These are phyloP conservation scores for Pentalonia nigronervosa DNA, from an alignment of 1,140 invertebrate genomes.

Conservation along the genomic window DNA sequence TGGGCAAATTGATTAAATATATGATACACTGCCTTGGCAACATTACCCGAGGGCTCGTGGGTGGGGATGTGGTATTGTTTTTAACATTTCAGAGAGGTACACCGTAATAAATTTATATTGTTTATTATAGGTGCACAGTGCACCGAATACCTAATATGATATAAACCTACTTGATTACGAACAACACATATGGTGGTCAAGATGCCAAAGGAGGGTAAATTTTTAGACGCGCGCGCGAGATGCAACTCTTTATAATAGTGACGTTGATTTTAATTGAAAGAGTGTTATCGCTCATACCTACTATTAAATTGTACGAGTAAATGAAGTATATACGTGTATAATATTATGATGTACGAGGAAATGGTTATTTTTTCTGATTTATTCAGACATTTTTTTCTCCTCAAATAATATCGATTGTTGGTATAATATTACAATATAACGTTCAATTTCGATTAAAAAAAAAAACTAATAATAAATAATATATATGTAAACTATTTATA, in stretches of 20 bases:
- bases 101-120: not conserved
- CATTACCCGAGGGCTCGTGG: slow-evolving; percentile 1
- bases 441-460: not conserved
- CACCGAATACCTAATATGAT: not conserved
- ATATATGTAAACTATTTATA: not conserved
- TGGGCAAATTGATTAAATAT: slow-evolving; percentile 30
- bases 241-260: not conserved
- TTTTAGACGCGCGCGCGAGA: not conserved
- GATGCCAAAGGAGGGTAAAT: not conserved
- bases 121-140: not conserved
- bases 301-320: not conserved
- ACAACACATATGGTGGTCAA: not conserved
- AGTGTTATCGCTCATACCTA: not conserved
- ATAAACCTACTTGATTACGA: not conserved
- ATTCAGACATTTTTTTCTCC: not conserved
- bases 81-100: not conserved
- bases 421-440: not conserved
- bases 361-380: not conserved
- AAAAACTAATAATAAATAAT: not conserved
- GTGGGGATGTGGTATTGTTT: not conserved
- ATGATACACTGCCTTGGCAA: slow-evolving; percentile 18
- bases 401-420: not conserved
- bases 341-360: not conserved
- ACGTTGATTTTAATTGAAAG: slow-evolving; percentile 42
- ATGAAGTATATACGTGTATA: not conserved